Base-by-base conservation (phyloP, 2,797 vertebrate species). In the Craterocephalus amniculus region DNA sequence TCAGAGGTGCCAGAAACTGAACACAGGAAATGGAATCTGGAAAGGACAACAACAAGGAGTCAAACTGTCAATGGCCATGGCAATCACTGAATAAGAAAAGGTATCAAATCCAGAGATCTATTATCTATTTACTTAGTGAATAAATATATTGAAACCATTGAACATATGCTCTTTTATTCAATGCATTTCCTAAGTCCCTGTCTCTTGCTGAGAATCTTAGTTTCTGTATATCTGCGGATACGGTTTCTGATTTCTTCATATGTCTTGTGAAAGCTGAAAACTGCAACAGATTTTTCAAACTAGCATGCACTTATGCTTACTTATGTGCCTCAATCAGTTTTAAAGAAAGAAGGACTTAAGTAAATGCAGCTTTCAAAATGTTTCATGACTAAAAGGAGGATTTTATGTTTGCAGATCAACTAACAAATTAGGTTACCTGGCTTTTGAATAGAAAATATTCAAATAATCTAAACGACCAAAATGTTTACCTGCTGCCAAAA, bases 1-100 rank as follows among this genome's bases (percentile, higher is more conserved):
- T 94, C n/a, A 96, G 75, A 24, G 76, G 49, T 0, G 93, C 94
- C 51, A 32, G 11, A 80, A 93, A 95, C 27, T 62, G 79, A 66
- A 79, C 67, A 60, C 89, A 85, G 69, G 76, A 84, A 14, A 76
- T 72, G 10, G 70, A 72, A 80, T 81, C 95, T 94, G 77, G 66
- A 89, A 88, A 71, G 22, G 6, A 73, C 0, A 0, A 83, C 3
- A 79, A 67, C 12, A 22, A 58, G 12, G 16, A 78, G 9, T 1
- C 49, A 48, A 18, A 4, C 26, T 40, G 10, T 63, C 36, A 5
- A 10, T 64, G 43, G 26, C 26, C 34, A 20, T 6, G 6, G 18
- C 18, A n/a, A n/a, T n/a, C 1, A n/a, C 3, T 45, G 20, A 43
- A 43, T 7, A 43, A 20, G 43, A 45, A 2, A 43, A 18, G 4